Conservation (phyloP, 2,113 vertebrate genomes). For the Haemorhous mexicanus region DNA sequence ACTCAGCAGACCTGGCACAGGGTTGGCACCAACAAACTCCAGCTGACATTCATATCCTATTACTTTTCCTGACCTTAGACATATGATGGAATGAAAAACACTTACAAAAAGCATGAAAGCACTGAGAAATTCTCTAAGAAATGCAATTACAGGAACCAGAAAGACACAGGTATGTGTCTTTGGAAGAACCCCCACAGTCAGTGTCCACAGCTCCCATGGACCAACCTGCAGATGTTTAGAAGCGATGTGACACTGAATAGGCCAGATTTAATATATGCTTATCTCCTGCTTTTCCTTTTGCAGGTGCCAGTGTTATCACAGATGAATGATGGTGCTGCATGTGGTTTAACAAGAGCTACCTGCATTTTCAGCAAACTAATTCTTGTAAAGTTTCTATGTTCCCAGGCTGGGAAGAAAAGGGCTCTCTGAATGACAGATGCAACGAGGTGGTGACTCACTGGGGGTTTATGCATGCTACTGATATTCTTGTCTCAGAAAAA, state of each 20-base stretch:
- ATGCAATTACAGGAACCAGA: background rate
- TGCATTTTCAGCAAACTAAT: background rate
- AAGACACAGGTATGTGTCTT: background rate
- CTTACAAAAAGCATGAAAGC: background rate
- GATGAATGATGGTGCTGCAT: background rate
- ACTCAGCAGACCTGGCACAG: background rate
- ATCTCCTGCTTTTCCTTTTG: background rate
- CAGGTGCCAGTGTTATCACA: background rate
- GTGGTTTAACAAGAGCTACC: background rate
- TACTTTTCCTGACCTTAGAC: background rate
- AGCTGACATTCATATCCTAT: background rate
- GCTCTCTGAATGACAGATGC: background rate
- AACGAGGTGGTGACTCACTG: background rate
- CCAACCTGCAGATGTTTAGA: background rate
- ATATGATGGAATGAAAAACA: background rate
- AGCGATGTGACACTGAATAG: background rate
- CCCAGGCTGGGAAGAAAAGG: background rate
- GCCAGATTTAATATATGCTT: background rate
- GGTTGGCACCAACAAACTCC: background rate
- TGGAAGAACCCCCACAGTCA: background rate
- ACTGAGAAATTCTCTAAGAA: background rate
- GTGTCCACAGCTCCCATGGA: background rate
- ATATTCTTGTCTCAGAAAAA: conserved; percentile 35
- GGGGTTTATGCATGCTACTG: background rate
- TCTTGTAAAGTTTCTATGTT: background rate